Base-by-base conservation (phyloP, 2,797 vertebrate species). In the Hybognathus amarus region DNA sequence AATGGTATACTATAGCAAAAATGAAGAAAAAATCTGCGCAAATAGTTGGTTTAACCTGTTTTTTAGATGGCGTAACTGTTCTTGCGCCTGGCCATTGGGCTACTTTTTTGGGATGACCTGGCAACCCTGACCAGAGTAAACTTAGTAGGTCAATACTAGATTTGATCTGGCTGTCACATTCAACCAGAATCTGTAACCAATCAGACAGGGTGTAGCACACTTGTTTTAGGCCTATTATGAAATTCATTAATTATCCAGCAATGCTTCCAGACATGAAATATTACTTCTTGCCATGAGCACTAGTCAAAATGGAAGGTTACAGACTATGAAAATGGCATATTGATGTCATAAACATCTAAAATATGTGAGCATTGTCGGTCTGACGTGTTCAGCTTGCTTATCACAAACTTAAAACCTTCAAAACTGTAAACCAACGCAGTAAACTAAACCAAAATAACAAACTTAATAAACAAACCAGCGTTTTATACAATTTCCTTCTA, bases 211-310 rank as follows among this genome's bases (percentile, higher is more conserved):
- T 22, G 10, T 69, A 52, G 47, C n/a, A 22, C 12, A 3, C 10
- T 36, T 80, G 24, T 20, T 20, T n/a, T 56, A 61, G 12, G 6
- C 24, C 59, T 17, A 36, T 80, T 66, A 81, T 22, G 30, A 27
- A 64, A 61, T 17, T 0, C 42, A 50, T 50, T 24, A 83, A 30
- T 47, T 78, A 45, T 45, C 17, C 22, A 40, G 10, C 22, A 18
- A 66, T 66, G 42, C 30, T 30, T 67, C 24, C 22, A 74, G 33
- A 54, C 24, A n/a, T 45, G 30, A 83, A 70, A 67, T 61, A 68
- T 59, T 18, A 67, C 27, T 13, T 52, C 7, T 59, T 52, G 27
- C 50, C 67, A 52, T 56, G 12, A 76, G 45, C 13, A 3, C 2
- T 5, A 22, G 17, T 79, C 77, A 79, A 73, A 50, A 68, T 50